These are phyloP conservation scores for Uropetala carovei DNA, from an alignment of 2,888 invertebrate genomes.

Conservation along the genomic window DNA sequence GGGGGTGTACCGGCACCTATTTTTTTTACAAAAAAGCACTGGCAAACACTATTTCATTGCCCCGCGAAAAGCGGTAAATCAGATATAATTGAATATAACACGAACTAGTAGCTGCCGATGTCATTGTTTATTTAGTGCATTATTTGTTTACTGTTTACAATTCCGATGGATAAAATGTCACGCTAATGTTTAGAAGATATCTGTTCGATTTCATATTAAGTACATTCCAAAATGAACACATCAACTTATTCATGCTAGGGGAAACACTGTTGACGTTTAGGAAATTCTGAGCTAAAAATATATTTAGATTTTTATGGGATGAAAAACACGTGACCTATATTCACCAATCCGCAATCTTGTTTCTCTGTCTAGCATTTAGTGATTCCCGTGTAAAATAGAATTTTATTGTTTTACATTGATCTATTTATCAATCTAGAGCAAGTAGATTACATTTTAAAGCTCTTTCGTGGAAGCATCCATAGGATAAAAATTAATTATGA, in stretches of 20 bases:
- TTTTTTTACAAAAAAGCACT: too few species aligned
- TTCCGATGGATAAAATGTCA: too few species aligned
- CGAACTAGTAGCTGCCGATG: too few species aligned
- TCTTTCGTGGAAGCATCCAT: background rate
- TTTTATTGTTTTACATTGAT: background rate
- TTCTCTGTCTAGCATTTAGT: background rate
- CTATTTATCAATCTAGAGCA: background rate
- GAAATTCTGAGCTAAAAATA: slow-evolving; percentile 45
- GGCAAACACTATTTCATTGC: too few species aligned
- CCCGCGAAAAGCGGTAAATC: too few species aligned
- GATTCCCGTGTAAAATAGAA: background rate
- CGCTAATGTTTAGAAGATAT: too few species aligned
- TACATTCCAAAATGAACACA: too few species aligned
- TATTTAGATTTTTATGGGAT: background rate
- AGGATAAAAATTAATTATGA: background rate
- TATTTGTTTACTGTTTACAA: too few species aligned
- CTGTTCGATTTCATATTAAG: too few species aligned
- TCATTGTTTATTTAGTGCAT: too few species aligned
- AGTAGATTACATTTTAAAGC: background rate
- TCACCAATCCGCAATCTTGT: background rate
- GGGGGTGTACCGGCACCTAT: too few species aligned
- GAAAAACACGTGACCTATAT: slow-evolving; percentile 26
- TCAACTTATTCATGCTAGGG: background rate
- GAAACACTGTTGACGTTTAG: background rate
- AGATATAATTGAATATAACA: too few species aligned